These are phyloP conservation scores for Gracilinanus agilis DNA, from an alignment of 2,113 vertebrate species.

Conservation along the genomic window DNA sequence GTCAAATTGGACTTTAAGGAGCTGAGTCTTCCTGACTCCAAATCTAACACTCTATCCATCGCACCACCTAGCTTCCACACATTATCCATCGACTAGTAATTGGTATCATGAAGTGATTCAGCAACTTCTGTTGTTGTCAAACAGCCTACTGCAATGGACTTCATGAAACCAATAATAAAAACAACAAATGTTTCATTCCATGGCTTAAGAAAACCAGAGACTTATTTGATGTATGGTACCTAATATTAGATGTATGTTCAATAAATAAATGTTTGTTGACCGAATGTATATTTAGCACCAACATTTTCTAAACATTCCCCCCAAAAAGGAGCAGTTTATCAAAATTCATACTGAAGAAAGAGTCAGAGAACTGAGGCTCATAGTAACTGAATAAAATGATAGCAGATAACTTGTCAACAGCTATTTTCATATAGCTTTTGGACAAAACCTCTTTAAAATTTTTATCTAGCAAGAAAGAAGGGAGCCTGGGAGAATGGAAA, in stretches of 20 bases:
- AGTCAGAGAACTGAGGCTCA: neutral
- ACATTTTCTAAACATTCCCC: neutral
- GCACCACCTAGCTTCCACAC: neutral
- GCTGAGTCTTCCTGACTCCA: neutral
- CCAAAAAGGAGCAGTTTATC: neutral
- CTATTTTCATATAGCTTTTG: neutral
- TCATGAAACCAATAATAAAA: neutral
- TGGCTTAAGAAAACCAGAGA: neutral
- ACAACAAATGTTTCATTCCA: neutral
- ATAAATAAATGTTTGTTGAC: neutral
- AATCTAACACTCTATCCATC: neutral
- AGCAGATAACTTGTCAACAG: neutral
- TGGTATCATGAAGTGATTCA: neutral
- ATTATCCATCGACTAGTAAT: neutral
- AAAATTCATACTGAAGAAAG: neutral
- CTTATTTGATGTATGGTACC: neutral
- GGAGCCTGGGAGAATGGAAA: neutral
- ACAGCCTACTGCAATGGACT: neutral
- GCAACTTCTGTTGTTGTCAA: neutral
- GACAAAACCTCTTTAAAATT: neutral
- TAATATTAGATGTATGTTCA: neutral
- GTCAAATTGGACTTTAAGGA: neutral
- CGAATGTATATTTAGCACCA: neutral
- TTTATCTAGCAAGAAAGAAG: neutral
- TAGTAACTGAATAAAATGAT: neutral